Percentiles rank a stretch among this genome's conserved stretches.
Evolutionary conservation across 37 sponge, comb jelly and placozoan species (phyloP).

Genomic region (Cladorhizidae sp.): DNA sequence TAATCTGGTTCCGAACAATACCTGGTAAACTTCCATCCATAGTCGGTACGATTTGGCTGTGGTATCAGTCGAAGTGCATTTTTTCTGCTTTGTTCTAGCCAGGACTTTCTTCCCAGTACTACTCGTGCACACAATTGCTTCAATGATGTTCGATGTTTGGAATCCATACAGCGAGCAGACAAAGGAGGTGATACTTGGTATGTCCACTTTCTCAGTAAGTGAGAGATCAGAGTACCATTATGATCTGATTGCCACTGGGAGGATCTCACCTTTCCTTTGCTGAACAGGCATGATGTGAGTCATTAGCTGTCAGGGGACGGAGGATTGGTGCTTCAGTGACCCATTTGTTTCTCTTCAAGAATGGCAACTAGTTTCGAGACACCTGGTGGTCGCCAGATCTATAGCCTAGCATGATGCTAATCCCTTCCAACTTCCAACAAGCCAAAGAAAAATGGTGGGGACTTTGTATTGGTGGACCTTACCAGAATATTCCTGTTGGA

Average conservation of each 20-base stretch:
- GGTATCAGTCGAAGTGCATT: background rate
- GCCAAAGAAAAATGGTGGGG: background rate
- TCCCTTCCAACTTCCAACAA: slow-evolving; percentile 1
- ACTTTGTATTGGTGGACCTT: slow-evolving; percentile 6
- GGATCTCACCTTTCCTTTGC: slow-evolving; percentile 1
- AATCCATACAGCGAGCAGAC: slow-evolving; percentile 7
- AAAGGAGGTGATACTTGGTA: background rate
- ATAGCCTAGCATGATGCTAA: slow-evolving; percentile 3
- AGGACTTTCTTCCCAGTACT: background rate
- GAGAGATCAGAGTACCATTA: background rate
- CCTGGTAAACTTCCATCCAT: no score
- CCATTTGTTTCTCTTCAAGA: background rate
- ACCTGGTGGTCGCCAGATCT: background rate
- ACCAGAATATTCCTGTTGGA: background rate
- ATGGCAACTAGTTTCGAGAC: background rate
- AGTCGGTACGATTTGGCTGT: no score
- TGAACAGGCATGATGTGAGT: background rate
- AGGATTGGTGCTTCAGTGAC: slow-evolving; percentile 3
- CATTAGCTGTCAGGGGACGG: background rate
- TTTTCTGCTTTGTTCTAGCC: background rate
- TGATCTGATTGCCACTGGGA: background rate
- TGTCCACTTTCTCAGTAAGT: background rate
- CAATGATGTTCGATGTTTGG: background rate
- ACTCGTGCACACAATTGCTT: background rate
- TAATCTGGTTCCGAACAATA: no score